Evolutionary conservation across 2,888 invertebrate genomes (phyloP), one percentile per base, ranked within the genome.

Genomic region (Cephus spinipes): DNA sequence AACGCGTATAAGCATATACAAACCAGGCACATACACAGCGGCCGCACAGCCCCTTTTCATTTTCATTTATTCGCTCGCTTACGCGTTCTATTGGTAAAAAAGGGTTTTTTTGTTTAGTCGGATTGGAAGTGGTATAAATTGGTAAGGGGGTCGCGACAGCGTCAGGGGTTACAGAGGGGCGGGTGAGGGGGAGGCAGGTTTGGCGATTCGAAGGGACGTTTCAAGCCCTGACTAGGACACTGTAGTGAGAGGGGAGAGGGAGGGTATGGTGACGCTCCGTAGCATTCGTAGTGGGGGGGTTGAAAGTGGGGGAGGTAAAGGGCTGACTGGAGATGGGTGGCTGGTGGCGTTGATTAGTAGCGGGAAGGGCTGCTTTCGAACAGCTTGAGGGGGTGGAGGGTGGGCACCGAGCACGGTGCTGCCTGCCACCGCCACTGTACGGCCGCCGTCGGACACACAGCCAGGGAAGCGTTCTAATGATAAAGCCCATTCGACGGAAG

Each of bases 121-220:
- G 83, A 86, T 85, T 86, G 85, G 83, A 86, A 85, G 82, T 81
- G 81, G 84, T 82, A 83, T 86, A 85, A 87, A 87, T 86, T 84
- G 87, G 81, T 79, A 81, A 81, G 83, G 83, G 81, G 77, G 73
- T 73, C 68, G 76, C 35, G 69, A 71, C 31, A 55, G 40, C 40
- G 71, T 71, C 71, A 9, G 71, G 71, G 71, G 31, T 12, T 71
- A 32, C 12, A 71, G 78, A 34, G 68, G 73, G 80, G 81, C 4
- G 40, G 15, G 4, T 0, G 6, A n/a, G 23, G 4, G 15, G 40
- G 40, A 4, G 40, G 23, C 1, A 15, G 40, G 15, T 15, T 40
- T 15, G 40, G 40, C 15, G 40, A 40, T 40, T 40, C 40, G 40
- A 40, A 40, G 4, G 40, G 23, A 55, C 40, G 40, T 9, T 55